These are phyloP conservation scores for Sarcophilus harrisii DNA, from an alignment of 2,797 vertebrate species.

Conservation along the genomic window DNA sequence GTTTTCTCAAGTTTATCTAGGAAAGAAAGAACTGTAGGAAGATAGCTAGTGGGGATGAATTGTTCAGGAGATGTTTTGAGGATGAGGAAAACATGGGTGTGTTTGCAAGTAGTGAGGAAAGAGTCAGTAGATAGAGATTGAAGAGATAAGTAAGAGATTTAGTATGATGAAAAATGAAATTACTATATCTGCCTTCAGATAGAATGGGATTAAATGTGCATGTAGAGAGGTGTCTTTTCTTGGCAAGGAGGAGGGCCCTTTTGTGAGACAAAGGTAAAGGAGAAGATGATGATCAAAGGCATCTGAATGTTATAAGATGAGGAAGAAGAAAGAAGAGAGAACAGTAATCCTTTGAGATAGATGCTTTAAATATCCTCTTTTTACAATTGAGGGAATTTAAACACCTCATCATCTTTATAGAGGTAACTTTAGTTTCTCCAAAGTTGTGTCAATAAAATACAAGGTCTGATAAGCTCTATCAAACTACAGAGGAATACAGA, in stretches of 20 bases:
- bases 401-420: neutral
- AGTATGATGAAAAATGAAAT: neutral
- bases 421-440: neutral
- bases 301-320: neutral
- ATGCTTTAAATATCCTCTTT: neutral
- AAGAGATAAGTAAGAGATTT: neutral
- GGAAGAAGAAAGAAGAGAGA: neutral
- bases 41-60: neutral
- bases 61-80: neutral
- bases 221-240: neutral
- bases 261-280: neutral
- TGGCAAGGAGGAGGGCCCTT: neutral
- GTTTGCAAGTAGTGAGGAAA: neutral
- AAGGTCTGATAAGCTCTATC: neutral
- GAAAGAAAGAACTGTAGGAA: neutral
- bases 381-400: neutral
- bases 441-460: neutral
- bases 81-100: neutral
- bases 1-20: neutral
- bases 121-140: neutral
- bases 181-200: neutral
- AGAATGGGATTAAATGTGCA: neutral
- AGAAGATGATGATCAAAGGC: neutral
- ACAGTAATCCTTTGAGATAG: neutral
- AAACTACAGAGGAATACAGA: neutral